A percentile compares a stretch with the other conserved stretches of the same genome.
Conservation (phyloP, 2,113 vertebrate species). For the Otolemur garnettii region DNA sequence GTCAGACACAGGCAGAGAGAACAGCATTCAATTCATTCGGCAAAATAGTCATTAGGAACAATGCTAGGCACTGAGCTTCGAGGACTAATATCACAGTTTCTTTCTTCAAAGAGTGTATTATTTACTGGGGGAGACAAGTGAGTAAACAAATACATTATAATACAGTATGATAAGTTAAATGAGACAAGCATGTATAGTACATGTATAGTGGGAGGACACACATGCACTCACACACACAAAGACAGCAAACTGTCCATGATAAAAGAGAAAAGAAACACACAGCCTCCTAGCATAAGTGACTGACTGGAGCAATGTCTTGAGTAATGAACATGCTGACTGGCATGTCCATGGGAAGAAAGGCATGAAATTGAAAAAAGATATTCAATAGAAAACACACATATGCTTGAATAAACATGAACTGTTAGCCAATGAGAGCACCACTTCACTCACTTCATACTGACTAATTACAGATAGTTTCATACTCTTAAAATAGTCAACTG, state of each 20-base stretch:
- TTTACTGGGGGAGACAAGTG: background rate
- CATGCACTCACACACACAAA: background rate
- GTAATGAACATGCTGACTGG: background rate
- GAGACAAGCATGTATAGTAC: background rate
- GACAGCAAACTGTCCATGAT: background rate
- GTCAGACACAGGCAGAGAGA: background rate
- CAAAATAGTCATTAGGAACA: background rate
- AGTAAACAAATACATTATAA: background rate
- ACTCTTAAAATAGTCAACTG: slow-evolving; percentile 43
- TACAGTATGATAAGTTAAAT: background rate
- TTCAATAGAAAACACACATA: background rate
- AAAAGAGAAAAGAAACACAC: background rate
- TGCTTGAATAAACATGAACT: background rate
- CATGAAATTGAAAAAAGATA: background rate
- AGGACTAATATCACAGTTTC: background rate
- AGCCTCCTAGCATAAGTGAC: background rate
- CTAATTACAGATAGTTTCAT: background rate
- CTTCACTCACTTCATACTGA: background rate
- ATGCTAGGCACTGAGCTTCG: background rate
- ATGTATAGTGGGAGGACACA: background rate
- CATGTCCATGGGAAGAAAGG: background rate
- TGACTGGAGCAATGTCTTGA: background rate
- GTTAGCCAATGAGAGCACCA: background rate
- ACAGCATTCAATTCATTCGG: background rate
- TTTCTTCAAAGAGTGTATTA: background rate